Evolutionary conservation across 2,888 invertebrate genomes (phyloP), one percentile per base, ranked within the genome.

Genomic region (Drosophila picticornis): DNA sequence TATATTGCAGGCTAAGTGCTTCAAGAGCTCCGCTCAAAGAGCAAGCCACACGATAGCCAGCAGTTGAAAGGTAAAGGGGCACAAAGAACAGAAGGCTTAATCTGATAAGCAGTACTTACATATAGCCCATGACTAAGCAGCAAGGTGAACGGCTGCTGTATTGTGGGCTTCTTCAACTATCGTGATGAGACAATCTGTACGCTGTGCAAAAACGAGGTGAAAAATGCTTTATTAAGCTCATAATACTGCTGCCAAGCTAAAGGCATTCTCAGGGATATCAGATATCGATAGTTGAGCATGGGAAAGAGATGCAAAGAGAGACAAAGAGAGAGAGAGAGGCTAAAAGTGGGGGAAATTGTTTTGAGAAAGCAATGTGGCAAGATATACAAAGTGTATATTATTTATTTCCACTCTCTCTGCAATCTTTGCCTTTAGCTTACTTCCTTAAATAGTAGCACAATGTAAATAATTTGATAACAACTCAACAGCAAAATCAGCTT

Each of bases 1-100:
- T 88, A 88, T 88, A 83, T 84, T 87, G 89, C 86, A 73, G 89
- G 74, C 87, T 81, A 88, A 84, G 84, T 84, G 88, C 77, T 74
- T 77, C 46, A 81, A 79, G 81, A 59, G 68, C 31, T 75, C 36
- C 58, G 60, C 80, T 68, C 80, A 62, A 73, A 65, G 75, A 68
- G 11, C 64, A 60, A 67, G 64, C 72, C 64, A 61, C 75, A 81
- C 69, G 76, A 74, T 75, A 65, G 76, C 58, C 70, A 67, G 53
- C 27, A 64, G 53, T 27, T 53, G 48, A 51, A 27, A 48, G 53
- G 43, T 36, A 46, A 46, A 51, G 34, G 48, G 27, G 25, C 31
- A 55, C 40, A 50, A 56, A 32, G 32, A 69, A 57, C 58, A 61
- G 59, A 79, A 66, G 73, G 69, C 62, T 77, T 81, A 63, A 79